Conservation (phyloP, 1,140 invertebrate species). For the Colletes gigas region DNA sequence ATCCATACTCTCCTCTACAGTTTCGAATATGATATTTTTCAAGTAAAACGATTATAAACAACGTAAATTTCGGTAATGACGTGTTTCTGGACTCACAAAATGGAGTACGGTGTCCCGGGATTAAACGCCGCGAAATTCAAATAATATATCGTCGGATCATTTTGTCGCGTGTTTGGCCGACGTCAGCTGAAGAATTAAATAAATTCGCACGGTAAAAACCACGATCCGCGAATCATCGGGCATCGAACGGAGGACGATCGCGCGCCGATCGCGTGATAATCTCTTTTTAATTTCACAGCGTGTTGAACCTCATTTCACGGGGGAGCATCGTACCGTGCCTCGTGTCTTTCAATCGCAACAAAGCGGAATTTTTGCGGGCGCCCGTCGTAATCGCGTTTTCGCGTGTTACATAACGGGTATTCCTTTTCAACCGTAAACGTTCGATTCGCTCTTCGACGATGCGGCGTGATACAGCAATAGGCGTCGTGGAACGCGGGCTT, state of each 20-base stretch:
- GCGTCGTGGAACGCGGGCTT: constrained; percentile 42
- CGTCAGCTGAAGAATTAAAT: too few relatives aligned
- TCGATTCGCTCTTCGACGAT: constrained; percentile 17
- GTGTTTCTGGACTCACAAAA: too few relatives aligned
- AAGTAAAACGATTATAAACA: too few relatives aligned
- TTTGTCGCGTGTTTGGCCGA: too few relatives aligned
- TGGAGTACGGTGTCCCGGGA: too few relatives aligned
- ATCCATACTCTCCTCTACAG: too few relatives aligned
- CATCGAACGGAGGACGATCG: not conserved
- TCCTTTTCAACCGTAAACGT: constrained; percentile 13
- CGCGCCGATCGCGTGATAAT: not conserved
- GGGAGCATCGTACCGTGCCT: constrained; percentile 5
- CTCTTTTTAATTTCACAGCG: not conserved
- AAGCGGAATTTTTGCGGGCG: constrained; percentile 15
- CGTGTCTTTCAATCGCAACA: not conserved
- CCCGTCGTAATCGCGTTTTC: constrained; percentile 38
- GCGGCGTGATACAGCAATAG: constrained; percentile 4
- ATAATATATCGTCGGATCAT: too few relatives aligned
- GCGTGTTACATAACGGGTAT: constrained; percentile 33
- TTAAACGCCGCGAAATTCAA: too few relatives aligned
- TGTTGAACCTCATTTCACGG: constrained; percentile 2
- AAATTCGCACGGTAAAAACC: too few relatives aligned
- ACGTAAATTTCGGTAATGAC: too few relatives aligned
- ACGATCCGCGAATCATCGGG: not conserved
- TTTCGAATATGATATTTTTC: too few relatives aligned